Conservation (phyloP, 2,888 invertebrate species). For the Dorcus hopei region DNA sequence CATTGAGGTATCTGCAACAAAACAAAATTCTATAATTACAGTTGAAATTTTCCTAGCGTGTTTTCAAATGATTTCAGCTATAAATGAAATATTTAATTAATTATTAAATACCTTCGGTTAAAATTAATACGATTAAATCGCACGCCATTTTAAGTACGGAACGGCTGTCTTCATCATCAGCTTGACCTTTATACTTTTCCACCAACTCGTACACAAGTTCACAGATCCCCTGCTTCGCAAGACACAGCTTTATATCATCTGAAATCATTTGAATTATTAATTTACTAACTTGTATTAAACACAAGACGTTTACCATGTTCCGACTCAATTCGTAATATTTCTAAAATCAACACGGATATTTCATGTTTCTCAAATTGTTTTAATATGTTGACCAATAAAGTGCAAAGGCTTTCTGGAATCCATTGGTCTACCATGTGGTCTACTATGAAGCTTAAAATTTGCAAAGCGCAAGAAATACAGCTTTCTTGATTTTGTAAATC, state of each 20-base stretch:
- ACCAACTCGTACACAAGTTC: constrained; percentile 72
- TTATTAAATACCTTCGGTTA: constrained; percentile 71
- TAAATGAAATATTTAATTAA: not conserved
- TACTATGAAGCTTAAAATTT: constrained; percentile 60
- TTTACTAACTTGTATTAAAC: not conserved
- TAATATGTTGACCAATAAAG: constrained; percentile 59
- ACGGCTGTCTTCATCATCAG: constrained; percentile 63
- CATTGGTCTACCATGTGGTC: constrained; percentile 60
- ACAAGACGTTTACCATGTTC: constrained; percentile 62
- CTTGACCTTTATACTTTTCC: constrained; percentile 63
- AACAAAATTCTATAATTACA: constrained; percentile 1
- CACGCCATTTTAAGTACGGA: constrained; percentile 79
- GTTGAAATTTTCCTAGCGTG: too few species aligned
- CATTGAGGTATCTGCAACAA: constrained; percentile 77
- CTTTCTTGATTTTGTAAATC: constrained; percentile 57
- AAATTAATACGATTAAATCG: constrained; percentile 77
- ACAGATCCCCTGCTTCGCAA: constrained; percentile 75
- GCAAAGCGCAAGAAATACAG: constrained; percentile 54
- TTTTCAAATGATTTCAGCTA: not conserved
- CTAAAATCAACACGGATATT: constrained; percentile 72
- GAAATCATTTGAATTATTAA: constrained; percentile 29
- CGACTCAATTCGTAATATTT: constrained; percentile 71
- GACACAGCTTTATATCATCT: constrained; percentile 74
- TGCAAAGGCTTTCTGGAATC: constrained; percentile 39
- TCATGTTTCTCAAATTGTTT: constrained; percentile 65